Percentiles rank a stretch among this genome's conserved stretches.
These are phyloP conservation scores for Leptinotarsa tumamoca DNA, from an alignment of 2,888 invertebrate genomes.

Conservation along the genomic window DNA sequence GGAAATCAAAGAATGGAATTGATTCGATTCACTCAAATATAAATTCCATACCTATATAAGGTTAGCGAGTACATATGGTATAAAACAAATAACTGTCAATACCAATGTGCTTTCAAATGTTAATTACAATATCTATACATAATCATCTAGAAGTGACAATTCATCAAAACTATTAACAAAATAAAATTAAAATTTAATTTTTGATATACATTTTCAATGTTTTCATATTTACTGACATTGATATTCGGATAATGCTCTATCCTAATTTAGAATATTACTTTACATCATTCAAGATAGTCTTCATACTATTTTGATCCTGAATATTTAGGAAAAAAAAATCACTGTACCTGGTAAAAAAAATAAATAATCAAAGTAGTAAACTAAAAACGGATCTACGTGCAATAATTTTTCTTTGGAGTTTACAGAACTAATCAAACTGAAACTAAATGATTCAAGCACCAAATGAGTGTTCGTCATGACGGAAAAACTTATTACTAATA, in stretches of 20 bases:
- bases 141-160: not conserved
- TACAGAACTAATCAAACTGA: constrained; percentile 6
- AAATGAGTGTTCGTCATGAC: constrained; percentile 41
- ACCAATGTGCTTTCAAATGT: too few species aligned
- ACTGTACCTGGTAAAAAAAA: constrained; percentile 10
- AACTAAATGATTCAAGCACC: constrained; percentile 38
- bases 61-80: not conserved
- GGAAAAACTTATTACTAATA: constrained; percentile 46
- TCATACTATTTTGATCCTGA: not conserved
- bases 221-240: constrained; percentile 1
- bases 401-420: not conserved
- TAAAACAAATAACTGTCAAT: not conserved
- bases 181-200: not conserved
- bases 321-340: not conserved
- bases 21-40: too few species aligned
- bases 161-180: not conserved
- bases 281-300: constrained; percentile 20
- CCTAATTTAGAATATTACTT: constrained; percentile 37
- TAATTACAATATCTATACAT: not conserved
- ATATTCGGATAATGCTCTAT: constrained; percentile 24
- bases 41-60: not conserved
- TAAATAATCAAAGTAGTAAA: constrained; percentile 9
- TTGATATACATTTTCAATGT: not conserved
- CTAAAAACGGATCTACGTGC: constrained; percentile 2
- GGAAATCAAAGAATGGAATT: too few species aligned